A percentile compares a stretch with the other conserved stretches of the same genome.
Evolutionary conservation across 2,113 vertebrate genomes (phyloP).

Genomic region (Siniperca chuatsi): DNA sequence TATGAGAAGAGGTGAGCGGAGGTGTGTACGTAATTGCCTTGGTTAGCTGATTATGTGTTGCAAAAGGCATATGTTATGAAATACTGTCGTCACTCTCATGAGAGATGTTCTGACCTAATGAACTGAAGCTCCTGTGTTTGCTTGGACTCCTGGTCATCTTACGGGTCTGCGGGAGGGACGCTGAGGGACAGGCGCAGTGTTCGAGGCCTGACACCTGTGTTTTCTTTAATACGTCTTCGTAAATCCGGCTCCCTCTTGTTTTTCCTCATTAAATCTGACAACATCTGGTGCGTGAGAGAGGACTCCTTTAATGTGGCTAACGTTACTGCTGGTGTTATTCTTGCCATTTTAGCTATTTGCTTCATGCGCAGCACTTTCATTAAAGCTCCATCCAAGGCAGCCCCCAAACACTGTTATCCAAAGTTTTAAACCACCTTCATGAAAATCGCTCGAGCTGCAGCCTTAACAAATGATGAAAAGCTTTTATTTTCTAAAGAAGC

Average conservation of each 20-base stretch:
- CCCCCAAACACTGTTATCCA: slow-evolving; percentile 59
- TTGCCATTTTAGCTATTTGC: slow-evolving; percentile 80
- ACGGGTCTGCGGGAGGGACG: neutral
- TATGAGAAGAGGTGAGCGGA: slow-evolving; percentile 79
- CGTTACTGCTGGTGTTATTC: slow-evolving; percentile 76
- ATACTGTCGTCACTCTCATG: slow-evolving; percentile 46
- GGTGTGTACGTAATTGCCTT: slow-evolving; percentile 74
- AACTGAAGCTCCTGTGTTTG: slow-evolving; percentile 24
- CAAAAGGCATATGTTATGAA: slow-evolving; percentile 72
- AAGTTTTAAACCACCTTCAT: slow-evolving; percentile 76
- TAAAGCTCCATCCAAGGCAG: slow-evolving; percentile 67
- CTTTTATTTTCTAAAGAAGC: slow-evolving; percentile 84
- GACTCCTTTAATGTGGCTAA: slow-evolving; percentile 82
- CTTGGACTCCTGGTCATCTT: slow-evolving; percentile 13
- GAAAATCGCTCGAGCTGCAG: slow-evolving; percentile 77
- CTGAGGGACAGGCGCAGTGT: slow-evolving; percentile 9
- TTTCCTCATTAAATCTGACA: slow-evolving; percentile 82
- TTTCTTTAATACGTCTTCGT: slow-evolving; percentile 73
- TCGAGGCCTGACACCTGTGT: slow-evolving; percentile 77
- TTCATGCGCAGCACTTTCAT: slow-evolving; percentile 72
- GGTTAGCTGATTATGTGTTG: slow-evolving; percentile 70
- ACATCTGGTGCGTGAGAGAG: slow-evolving; percentile 78
- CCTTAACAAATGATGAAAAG: slow-evolving; percentile 82
- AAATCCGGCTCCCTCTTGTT: slow-evolving; percentile 77
- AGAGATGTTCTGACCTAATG: slow-evolving; percentile 44